Evolutionary conservation across 1,140 invertebrate genomes (phyloP).

Genomic region (Drosophila murphyi): DNA sequence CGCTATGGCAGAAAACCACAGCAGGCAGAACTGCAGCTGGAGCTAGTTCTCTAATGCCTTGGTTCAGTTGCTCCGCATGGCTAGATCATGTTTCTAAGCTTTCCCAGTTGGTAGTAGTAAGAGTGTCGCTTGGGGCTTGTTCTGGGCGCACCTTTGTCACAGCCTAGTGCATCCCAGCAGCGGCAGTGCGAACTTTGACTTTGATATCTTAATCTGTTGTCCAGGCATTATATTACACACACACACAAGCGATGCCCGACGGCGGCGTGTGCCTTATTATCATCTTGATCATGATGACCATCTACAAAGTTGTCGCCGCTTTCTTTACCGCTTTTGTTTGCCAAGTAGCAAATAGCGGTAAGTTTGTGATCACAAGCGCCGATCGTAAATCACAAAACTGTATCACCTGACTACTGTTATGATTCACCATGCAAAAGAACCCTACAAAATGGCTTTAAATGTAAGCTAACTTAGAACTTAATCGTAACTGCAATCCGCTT

Average conservation of each 20-base stretch:
- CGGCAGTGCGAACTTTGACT: constrained; percentile 76
- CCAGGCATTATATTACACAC: constrained; percentile 69
- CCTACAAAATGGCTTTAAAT: not conserved
- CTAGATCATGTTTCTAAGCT: constrained; percentile 64
- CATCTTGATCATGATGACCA: constrained; percentile 21
- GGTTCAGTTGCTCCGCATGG: constrained; percentile 28
- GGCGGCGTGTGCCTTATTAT: constrained; percentile 74
- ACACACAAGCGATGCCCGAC: constrained; percentile 18
- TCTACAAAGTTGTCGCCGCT: constrained; percentile 62
- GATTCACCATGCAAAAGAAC: constrained; percentile 26
- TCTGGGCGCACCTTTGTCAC: constrained; percentile 64
- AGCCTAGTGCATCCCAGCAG: constrained; percentile 63
- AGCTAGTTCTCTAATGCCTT: constrained; percentile 59
- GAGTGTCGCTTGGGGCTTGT: constrained; percentile 57
- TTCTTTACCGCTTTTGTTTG: constrained; percentile 68
- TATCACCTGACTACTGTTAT: constrained; percentile 55
- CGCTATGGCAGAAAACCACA: constrained; percentile 68
- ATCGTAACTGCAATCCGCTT: not conserved
- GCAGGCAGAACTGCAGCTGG: constrained; percentile 24
- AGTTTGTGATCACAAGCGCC: constrained; percentile 70
- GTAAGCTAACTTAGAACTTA: not conserved
- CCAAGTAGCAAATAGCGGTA: constrained; percentile 75
- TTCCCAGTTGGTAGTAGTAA: constrained; percentile 42
- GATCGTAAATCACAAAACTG: constrained; percentile 43
- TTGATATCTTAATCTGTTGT: constrained; percentile 77